Conservation (phyloP, 53 echinoderm and acorn worm species). For the Hippasteria phrygiana region DNA sequence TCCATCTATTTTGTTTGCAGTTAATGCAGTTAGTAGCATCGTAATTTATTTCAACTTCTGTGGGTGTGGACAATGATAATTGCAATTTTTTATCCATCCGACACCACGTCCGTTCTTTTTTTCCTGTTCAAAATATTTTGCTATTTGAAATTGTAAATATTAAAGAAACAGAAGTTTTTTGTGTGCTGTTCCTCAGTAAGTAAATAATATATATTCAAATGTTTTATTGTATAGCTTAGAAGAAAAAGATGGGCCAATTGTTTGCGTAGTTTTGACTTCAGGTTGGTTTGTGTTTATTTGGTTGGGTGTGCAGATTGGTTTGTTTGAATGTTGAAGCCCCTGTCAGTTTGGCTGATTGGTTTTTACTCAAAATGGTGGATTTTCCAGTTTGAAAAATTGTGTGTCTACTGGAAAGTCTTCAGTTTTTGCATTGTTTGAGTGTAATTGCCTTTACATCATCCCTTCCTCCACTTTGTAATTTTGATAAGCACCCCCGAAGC, state of each 20-base stretch:
- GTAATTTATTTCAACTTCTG: background rate
- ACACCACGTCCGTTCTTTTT: background rate
- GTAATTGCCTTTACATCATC: background rate
- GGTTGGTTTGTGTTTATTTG: too few species aligned
- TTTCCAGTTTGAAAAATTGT: too few species aligned
- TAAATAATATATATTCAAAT: conserved; percentile 25
- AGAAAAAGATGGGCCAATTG: background rate
- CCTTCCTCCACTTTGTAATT: too few species aligned
- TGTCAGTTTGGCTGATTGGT: too few species aligned
- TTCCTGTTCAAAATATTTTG: conserved; percentile 15
- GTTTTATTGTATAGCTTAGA: background rate
- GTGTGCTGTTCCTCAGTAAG: conserved; percentile 26
- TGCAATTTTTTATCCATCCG: background rate
- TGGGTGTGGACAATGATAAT: background rate
- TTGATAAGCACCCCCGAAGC: too few species aligned
- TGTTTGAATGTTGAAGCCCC: too few species aligned
- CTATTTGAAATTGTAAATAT: conserved; percentile 12
- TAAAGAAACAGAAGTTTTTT: conserved; percentile 20
- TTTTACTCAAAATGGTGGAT: too few species aligned
- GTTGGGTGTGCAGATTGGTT: too few species aligned
- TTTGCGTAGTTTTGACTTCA: background rate
- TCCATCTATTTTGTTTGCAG: background rate
- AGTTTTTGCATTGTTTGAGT: too few species aligned
- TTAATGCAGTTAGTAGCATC: background rate
- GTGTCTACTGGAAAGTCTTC: too few species aligned